Base-by-base conservation (phyloP, 2,888 invertebrate genomes). In the Adela reaumurella region DNA sequence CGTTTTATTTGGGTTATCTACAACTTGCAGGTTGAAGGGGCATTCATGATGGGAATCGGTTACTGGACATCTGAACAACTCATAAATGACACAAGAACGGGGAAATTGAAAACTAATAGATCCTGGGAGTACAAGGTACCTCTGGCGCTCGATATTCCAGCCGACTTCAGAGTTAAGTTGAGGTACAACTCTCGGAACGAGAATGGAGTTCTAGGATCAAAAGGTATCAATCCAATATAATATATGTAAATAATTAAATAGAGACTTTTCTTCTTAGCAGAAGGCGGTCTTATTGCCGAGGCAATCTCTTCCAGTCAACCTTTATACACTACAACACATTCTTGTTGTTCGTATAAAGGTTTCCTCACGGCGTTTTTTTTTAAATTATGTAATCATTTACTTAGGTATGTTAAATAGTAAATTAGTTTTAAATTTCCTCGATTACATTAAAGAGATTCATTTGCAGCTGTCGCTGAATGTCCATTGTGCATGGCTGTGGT, bases 41-140 rank as follows among this genome's bases (percentile, higher is more conserved):
- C 86, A 0, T 89, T 87, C 59, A 61, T 88, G 1, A 87, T 88
- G 83, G 88, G 76, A 45, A 62, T 73, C 2, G 91, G 92, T 5
- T 88, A 86, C 61, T 88, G 83, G 72, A 84, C 88, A 0, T 74
- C 74, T 0, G 92, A 92, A 65, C 82, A 87, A 55, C 58, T 89
- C 43, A 69, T 83, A 1, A 86, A 82, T 58, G 81, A 87, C 58
- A 63, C 74, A 16, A 56, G 61, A 6, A 82, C 84, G 2, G 91
- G 90, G 0, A 70, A 76, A 57, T 64, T 89, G n/a, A 62, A 87
- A 2, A 87, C 87, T 3, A 82, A 86, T 58, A 77, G 87, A 45
- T 88, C 90, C 1, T 85, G 90, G 82, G 83, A 73, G 46, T 89
- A 89, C 60, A 87, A 88, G 60, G 83, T 85, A 3, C 87, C 86